phyloP scores from a whole-genome alignment of 2,797 vertebrate genomes.

The Cossypha polioptera region DNA sequence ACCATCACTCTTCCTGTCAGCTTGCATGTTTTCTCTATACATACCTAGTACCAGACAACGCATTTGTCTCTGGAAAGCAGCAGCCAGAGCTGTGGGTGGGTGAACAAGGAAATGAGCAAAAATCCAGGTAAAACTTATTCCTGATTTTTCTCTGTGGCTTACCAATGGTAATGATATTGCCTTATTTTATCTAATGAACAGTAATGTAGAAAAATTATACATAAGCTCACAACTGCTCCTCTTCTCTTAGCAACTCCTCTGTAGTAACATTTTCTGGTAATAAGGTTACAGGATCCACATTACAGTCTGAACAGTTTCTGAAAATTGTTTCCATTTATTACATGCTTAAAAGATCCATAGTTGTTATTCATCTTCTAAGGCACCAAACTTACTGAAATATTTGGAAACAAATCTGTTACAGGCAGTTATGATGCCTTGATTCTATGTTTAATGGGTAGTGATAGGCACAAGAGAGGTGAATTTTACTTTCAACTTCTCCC shows the following conservation, averaged over 20 bases:
- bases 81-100: not conserved
- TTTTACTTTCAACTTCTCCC: not conserved
- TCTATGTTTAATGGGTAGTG: not conserved
- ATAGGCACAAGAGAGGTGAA: not conserved
- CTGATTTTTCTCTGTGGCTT: not conserved
- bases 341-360: not conserved
- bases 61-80: not conserved
- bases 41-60: not conserved
- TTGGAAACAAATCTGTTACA: not conserved
- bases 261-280: not conserved
- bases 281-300: constrained; percentile 8
- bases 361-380: not conserved
- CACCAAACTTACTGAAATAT: not conserved
- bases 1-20: not conserved
- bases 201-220: constrained; percentile 1
- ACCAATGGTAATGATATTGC: not conserved
- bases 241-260: not conserved
- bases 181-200: constrained; percentile 30
- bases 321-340: constrained; percentile 1
- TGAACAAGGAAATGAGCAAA: not conserved
- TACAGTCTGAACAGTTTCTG: not conserved
- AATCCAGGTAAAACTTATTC: not conserved
- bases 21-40: not conserved
- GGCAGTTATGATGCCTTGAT: not conserved
- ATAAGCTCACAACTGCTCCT: not conserved